Evolutionary conservation across 2,888 invertebrate genomes (phyloP), one percentile per base, ranked within the genome.

Genomic region (Drosophila acutilabella): DNA sequence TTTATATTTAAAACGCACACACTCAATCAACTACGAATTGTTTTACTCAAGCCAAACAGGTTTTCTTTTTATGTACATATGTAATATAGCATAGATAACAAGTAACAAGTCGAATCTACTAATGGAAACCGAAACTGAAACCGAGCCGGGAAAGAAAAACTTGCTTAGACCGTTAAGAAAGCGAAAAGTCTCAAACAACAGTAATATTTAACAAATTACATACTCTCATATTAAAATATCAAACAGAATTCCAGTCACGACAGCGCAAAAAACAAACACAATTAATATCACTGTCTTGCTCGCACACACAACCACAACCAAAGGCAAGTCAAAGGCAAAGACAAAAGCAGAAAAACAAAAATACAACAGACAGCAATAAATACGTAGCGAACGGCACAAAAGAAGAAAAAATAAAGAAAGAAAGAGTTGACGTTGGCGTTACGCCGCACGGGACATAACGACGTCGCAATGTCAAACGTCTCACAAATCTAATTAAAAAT

Each of bases 401-500:
- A 78, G 8, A 30, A 30, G 30, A 30, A 30, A 30, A 30, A 30
- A 26, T 26, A 26, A 69, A 75, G 52, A 36, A 36, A 36, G 11
- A 36, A 69, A 75, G 52, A 71, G 64, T 65, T 54, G 53, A 65
- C 61, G 47, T 18, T 71, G 65, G 59, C 75, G 78, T 74, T 78
- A 78, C 54, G 79, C 58, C 74, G 65, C 60, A 59, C 36, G 50
- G 26, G 54, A 42, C 41, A 52, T 38, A 42, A 57, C 33, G 23
- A 52, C 58, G 41, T 42, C 30, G 64, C 53, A 41, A 74, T 42
- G 66, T 64, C 72, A 64, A 73, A 66, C 59, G 71, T 74, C 62
- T 44, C 48, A 42, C 61, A 79, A 88, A 82, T 78, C 78, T 67
- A 83, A 83, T 83, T 86, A 83, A 75, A 85, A 62, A 65, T 76